Evolutionary conservation across 92 coral and sea anemone genomes (phyloP).

Genomic region (Galaxea fascicularis): DNA sequence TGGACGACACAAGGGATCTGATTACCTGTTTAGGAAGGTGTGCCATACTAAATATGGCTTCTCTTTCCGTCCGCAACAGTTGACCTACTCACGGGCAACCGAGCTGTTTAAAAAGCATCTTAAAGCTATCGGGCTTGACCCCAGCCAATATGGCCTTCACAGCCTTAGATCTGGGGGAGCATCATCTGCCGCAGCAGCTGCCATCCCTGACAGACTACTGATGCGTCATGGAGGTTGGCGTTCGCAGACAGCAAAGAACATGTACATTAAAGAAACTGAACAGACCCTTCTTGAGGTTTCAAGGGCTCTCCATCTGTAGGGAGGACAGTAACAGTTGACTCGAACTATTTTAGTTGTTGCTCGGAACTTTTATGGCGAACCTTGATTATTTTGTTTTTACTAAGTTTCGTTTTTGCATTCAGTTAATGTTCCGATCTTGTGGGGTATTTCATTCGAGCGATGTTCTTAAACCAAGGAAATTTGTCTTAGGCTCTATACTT

Average conservation of each 20-base stretch:
- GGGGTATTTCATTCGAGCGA: not conserved
- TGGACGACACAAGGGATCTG: slow-evolving; percentile 28
- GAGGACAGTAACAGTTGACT: not conserved
- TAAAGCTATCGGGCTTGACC: slow-evolving; percentile 37
- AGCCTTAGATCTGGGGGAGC: slow-evolving; percentile 38
- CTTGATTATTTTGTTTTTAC: not conserved
- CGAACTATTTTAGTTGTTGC: not conserved
- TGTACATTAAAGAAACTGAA: slow-evolving; percentile 53
- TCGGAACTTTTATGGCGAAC: no score
- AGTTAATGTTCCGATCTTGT: not conserved
- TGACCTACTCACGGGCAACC: slow-evolving; percentile 42
- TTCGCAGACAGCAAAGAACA: slow-evolving; percentile 29
- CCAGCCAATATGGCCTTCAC: slow-evolving; percentile 44
- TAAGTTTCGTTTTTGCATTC: not conserved
- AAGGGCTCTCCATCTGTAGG: not conserved
- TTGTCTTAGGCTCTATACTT: not conserved
- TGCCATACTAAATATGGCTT: slow-evolving; percentile 49
- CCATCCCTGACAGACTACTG: slow-evolving; percentile 25
- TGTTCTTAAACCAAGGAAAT: not conserved
- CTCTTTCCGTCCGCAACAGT: slow-evolving; percentile 30
- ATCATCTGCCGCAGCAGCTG: slow-evolving; percentile 37
- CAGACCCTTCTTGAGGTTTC: slow-evolving; percentile 29
- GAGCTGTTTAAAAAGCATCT: slow-evolving; percentile 48
- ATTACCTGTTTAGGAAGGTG: slow-evolving; percentile 39
- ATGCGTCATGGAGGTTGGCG: slow-evolving; percentile 44